Evolutionary conservation across 2,888 invertebrate genomes (phyloP).

Genomic region (Melanostoma scalare): DNA sequence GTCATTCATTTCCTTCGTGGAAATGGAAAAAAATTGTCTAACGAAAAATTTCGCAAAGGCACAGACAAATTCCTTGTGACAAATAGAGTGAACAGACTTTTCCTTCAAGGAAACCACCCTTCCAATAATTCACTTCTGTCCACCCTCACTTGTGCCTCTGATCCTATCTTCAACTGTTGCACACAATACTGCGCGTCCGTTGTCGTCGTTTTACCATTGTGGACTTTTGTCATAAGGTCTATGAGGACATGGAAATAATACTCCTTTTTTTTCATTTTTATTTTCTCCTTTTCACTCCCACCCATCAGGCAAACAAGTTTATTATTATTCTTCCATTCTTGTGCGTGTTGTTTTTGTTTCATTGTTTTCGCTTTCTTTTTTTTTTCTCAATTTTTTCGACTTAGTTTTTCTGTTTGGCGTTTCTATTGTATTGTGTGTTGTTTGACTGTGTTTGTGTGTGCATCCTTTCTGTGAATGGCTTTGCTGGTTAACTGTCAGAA

Average conservation of each 20-base stretch:
- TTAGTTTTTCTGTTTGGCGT: constrained; percentile 47
- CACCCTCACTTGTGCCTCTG: constrained; percentile 7
- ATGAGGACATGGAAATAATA: constrained; percentile 70
- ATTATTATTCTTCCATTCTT: constrained; percentile 65
- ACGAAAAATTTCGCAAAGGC: constrained; percentile 38
- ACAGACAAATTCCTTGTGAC: constrained; percentile 54
- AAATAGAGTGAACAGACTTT: constrained; percentile 59
- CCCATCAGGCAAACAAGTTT: constrained; percentile 57
- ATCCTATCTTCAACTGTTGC: constrained; percentile 33
- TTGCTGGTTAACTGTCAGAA: constrained; percentile 77
- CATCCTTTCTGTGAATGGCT: constrained; percentile 70
- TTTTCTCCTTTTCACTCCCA: constrained; percentile 5
- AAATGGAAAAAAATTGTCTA: constrained; percentile 21
- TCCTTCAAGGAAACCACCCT: constrained; percentile 43
- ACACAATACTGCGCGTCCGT: constrained; percentile 28
- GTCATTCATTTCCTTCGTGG: constrained; percentile 63
- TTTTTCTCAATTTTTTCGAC: constrained; percentile 55
- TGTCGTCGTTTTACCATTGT: constrained; percentile 38
- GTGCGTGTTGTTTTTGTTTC: constrained; percentile 32
- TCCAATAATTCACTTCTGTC: constrained; percentile 24
- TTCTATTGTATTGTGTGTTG: constrained; percentile 47
- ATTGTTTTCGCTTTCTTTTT: constrained; percentile 13
- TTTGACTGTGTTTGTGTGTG: constrained; percentile 55
- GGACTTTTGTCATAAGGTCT: constrained; percentile 70
- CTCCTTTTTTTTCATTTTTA: constrained; percentile 12